Conservation (phyloP, 2,888 invertebrate species). For the Dicycla oo region DNA sequence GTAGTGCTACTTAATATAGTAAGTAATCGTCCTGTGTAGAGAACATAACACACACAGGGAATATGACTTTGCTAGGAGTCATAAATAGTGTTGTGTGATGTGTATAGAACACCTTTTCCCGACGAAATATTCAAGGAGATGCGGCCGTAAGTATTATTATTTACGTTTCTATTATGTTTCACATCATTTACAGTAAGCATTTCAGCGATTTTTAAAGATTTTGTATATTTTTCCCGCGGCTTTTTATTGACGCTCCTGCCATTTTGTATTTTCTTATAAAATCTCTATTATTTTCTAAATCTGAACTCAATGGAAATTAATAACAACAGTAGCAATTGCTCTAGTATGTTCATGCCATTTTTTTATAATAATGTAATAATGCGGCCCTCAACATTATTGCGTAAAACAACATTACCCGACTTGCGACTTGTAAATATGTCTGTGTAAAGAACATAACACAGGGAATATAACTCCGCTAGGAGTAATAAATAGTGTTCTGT, state of each 20-base stretch:
- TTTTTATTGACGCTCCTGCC: slow-evolving; percentile 27
- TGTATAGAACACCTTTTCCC: too few relatives aligned
- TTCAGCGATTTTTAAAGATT: slow-evolving; percentile 34
- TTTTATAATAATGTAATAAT: too few relatives aligned
- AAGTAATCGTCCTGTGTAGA: too few relatives aligned
- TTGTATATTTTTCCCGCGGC: background rate
- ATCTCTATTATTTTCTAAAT: background rate
- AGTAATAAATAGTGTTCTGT: too few relatives aligned
- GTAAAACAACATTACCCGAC: background rate
- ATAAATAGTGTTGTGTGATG: too few relatives aligned
- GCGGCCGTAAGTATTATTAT: slow-evolving; percentile 37
- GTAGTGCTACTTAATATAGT: too few relatives aligned
- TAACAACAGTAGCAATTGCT: background rate
- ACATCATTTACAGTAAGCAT: background rate
- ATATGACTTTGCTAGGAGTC: too few relatives aligned
- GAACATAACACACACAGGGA: too few relatives aligned
- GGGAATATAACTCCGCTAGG: too few relatives aligned
- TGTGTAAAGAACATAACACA: too few relatives aligned
- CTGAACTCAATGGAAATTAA: background rate
- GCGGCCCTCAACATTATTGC: background rate
- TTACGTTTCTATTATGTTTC: background rate
- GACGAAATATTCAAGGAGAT: slow-evolving; percentile 21
- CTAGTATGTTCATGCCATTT: too few relatives aligned
- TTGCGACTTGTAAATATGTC: too few relatives aligned
- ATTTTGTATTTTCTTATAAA: slow-evolving; percentile 23